Base-by-base conservation (phyloP, 2,797 vertebrate species). In the Gallinago stenura region DNA sequence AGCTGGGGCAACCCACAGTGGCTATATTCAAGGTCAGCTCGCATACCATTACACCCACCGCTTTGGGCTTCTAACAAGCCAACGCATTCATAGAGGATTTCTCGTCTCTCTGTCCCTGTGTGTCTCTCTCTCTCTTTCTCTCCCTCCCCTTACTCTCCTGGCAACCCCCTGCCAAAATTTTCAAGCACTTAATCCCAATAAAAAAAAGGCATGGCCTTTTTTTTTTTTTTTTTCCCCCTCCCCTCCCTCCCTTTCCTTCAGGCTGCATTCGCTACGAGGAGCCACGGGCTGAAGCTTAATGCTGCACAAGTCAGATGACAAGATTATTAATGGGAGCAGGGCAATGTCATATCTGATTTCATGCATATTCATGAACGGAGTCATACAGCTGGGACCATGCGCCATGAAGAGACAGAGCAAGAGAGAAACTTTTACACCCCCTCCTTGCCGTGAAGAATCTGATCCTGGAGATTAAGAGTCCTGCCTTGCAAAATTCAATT, bases 301-400 rank as follows among this genome's bases (percentile, higher is more conserved):
- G 98, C 97, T 96, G 97, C 98, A 98, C 98, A 98, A 98, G 98
- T 98, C 97, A 97, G 98, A 99, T 99, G 99, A 99, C 99, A 99
- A 99, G 98, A 99, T 99, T 99, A 99, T 99, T 99, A 99, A 99
- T 99, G 98, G 98, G 98, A 98, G 97, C 97, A 96, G 98, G 97
- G 97, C 98, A 98, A 98, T 98, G 98, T 98, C 98, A 98, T 98
- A 98, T 98, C 98, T 98, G 98, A 98, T 98, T 98, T 98, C 98
- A 99, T 99, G 99, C 99, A 99, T 99, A 99, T 99, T 99, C 98
- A 99, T 99, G 98, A 98, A 98, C 96, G 78, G 98, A 98, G 97
- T 95, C 96, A 97, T 98, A 98, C 99, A 99, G 99, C 99, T 99
- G 99, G 98, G 98, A 98, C 98, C 97, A 97, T 98, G 98, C 61